Base-by-base conservation (phyloP, 1,140 invertebrate genomes). In the Cydia strobilella region DNA sequence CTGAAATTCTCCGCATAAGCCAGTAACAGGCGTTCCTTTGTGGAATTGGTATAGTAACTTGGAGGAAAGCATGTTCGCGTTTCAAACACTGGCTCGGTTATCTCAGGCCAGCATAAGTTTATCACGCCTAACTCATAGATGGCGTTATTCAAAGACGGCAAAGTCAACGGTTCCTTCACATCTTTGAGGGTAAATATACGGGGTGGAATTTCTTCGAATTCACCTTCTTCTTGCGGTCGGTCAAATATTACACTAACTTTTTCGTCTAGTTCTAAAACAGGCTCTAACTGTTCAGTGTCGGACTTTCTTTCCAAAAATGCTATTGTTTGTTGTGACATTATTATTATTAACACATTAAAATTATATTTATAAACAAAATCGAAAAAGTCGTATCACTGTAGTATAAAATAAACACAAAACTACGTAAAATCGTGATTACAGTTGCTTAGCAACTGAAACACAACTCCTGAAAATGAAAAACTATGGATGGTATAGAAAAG, bases 1-100 rank as follows among this genome's bases (percentile, higher is more conserved):
- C 97, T 94, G 87, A 98, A 98, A 88, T 98, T 98, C 88, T 97
- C 96, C 0, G 96, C 95, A 80, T 96, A 96, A 59, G 96, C 94
- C 9, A 97, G 82, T 6, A 98, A 85, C 6, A 97, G 83, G 71
- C 96, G 96, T 87, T 98, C 98, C 85, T 97, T 97, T 20, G 95
- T 92, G 9, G 93, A 95, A 81, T 97, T 95, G 54, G 94, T 95
- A 75, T 94, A 95, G 86, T 98, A 98, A 62, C 94, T 95, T 54
- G 94, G 88, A 0, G 97, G 96, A 86, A 96, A 95, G 80, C 94
- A 92, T 5, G 86, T 92, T 23, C 93, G 83, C 27, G 91, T 91
- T 79, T 94, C 91, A 79, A 95, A 94, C 23, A 93, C 85, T 66
- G 93, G 86, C 75, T 94, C 90, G 10, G 83, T 78, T 27, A 94